phyloP scores from a whole-genome alignment of 2,797 vertebrate genomes.

The Sternarchorhynchus goeldii region DNA sequence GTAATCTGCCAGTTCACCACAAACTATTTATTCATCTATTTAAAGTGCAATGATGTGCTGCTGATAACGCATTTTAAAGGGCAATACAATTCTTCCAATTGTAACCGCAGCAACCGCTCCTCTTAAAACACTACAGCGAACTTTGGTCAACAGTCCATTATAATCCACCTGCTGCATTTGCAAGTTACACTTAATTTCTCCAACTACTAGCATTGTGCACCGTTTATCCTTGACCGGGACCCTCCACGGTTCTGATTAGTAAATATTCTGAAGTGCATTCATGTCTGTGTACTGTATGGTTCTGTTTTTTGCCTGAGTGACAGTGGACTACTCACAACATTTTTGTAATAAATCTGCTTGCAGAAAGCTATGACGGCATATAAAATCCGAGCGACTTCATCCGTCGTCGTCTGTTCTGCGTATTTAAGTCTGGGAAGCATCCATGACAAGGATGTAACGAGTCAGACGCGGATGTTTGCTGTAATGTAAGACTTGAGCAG shows the following conservation, averaged over 20 bases:
- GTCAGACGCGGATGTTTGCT: constrained; percentile 13
- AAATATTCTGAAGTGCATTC: constrained; percentile 84
- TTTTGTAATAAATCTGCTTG: constrained; percentile 98
- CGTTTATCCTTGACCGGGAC: constrained; percentile 73
- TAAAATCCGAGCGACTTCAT: constrained; percentile 47
- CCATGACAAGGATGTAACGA: neutral
- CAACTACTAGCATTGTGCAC: constrained; percentile 74
- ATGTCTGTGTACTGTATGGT: constrained; percentile 86
- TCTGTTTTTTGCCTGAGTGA: constrained; percentile 88
- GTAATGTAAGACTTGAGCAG: constrained; percentile 15
- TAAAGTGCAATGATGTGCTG: constrained; percentile 81
- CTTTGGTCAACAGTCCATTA: constrained; percentile 71
- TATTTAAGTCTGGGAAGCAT: constrained; percentile 9
- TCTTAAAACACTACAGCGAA: constrained; percentile 70
- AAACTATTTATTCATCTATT: constrained; percentile 85
- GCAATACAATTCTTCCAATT: constrained; percentile 76
- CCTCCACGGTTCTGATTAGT: constrained; percentile 72
- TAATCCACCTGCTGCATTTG: constrained; percentile 70
- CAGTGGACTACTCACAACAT: constrained; percentile 88
- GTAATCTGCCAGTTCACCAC: constrained; percentile 72
- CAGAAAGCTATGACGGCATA: constrained; percentile 80
- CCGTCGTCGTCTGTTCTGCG: constrained; percentile 28
- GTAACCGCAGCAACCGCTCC: constrained; percentile 62
- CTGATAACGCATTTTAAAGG: constrained; percentile 80
- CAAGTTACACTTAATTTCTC: constrained; percentile 68